A percentile compares a stretch with the other conserved stretches of the same genome.
Conservation (phyloP, 1,140 invertebrate species). For the Lineus longissimus region DNA sequence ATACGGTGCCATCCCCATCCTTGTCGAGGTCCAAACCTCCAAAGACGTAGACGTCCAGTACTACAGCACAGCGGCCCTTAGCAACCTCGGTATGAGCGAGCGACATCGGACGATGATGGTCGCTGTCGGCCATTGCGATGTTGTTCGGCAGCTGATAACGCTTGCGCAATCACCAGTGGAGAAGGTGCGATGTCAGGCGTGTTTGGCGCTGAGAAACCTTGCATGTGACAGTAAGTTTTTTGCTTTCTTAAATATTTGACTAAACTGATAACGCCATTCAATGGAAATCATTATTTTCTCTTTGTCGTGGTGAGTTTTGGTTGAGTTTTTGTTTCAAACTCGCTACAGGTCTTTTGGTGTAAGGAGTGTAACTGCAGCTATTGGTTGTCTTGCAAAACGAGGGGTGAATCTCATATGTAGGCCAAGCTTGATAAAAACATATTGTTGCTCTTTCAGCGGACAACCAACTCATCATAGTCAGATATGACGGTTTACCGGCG, state of each 20-base stretch:
- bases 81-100: constrained; percentile 40
- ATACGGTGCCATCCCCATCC: constrained; percentile 33
- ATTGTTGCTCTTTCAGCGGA: constrained; percentile 26
- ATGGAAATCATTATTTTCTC: too few relatives aligned
- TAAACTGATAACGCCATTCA: too few relatives aligned
- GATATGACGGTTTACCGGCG: constrained; percentile 26
- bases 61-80: constrained; percentile 37
- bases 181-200: constrained; percentile 40
- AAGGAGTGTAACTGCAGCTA: too few relatives aligned
- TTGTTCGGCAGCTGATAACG: constrained; percentile 30
- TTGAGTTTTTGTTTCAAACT: too few relatives aligned
- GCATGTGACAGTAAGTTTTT: constrained; percentile 37
- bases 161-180: constrained; percentile 28
- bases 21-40: constrained; percentile 27
- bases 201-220: constrained; percentile 37
- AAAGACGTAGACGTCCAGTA: constrained; percentile 34
- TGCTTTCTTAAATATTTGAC: too few relatives aligned
- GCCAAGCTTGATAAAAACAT: too few relatives aligned
- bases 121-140: constrained; percentile 38
- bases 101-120: constrained; percentile 42
- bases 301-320: too few relatives aligned
- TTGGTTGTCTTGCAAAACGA: too few relatives aligned
- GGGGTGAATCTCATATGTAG: too few relatives aligned
- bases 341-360: too few relatives aligned
- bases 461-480: constrained; percentile 33